Base-by-base conservation (phyloP, 2,797 vertebrate species). In the Phrynocephalus vlangalii region DNA sequence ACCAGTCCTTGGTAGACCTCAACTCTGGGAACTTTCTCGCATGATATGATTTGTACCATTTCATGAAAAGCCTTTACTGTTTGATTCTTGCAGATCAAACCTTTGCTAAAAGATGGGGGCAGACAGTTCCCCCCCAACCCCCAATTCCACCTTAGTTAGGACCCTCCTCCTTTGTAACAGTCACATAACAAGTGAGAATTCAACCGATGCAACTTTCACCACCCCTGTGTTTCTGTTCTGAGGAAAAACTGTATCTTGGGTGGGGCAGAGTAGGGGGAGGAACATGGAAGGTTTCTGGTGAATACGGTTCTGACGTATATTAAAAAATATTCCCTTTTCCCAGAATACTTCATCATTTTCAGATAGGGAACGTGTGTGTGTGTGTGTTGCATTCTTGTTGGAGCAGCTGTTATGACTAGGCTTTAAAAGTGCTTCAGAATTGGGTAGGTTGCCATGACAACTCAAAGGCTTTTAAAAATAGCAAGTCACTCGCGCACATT, bases 401-500 rank as follows among this genome's bases (percentile, higher is more conserved):
- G 67, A 48, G 24, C 66, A 33, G 33, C 33, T 44, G 22, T 73
- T 26, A 22, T 86, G 28, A 68, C 0, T 0, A 44, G 63, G 38
- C 1, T 10, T 28, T 71, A 80, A 1, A 0, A 67, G 67, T 71
- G 50, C 0, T n/a, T 66, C 1, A 16, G 83, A 91, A 84, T 38
- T 52, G 16, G 80, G 72, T 56, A 83, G 5, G 88, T 94, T 88
- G 93, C 52, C 85, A 94, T 91, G 92, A 44, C 88, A 91, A 93
- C 90, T 6, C 0, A 66, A 82, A 48, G 63, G 28, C 13, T 66
- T 72, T 73, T 90, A 92, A 91, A 92, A 94, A 93, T 86, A 93
- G 87, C 91, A 28, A 83, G 44, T 38, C 66, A 67, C 30, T 83
- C 82, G 77, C 77, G 67, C 68, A 33, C n/a, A 33, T 66, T 82